phyloP scores from a whole-genome alignment of 2,888 invertebrate species.

The Hirtodrosophila confusa region DNA sequence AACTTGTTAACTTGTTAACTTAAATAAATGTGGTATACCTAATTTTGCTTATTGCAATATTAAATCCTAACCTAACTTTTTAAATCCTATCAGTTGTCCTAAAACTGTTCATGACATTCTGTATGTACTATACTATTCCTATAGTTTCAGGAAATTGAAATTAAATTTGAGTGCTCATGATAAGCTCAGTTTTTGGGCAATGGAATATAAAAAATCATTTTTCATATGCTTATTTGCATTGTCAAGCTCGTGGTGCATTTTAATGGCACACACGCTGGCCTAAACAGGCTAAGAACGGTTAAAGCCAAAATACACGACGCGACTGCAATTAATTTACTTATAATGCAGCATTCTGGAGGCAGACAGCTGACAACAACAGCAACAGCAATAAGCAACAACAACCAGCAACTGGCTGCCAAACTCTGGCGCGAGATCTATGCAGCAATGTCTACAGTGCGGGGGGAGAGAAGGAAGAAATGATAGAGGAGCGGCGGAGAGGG shows the following conservation, averaged over 20 bases:
- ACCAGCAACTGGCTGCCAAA: conserved; percentile 31
- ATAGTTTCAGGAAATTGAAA: too few species aligned
- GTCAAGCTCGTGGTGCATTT: conserved; percentile 72
- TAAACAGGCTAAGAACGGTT: conserved; percentile 61
- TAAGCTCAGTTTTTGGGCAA: too few species aligned
- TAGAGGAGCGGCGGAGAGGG: conserved; percentile 1
- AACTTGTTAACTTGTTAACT: too few species aligned
- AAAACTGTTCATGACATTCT: too few species aligned
- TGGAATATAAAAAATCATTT: neutral
- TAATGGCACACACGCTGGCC: conserved; percentile 66
- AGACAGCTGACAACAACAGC: conserved; percentile 40
- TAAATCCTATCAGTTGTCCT: too few species aligned
- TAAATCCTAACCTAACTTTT: too few species aligned
- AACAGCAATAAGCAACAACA: conserved; percentile 27
- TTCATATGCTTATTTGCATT: conserved; percentile 39
- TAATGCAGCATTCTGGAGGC: conserved; percentile 58
- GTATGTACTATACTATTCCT: too few species aligned
- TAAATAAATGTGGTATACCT: too few species aligned
- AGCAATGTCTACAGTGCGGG: conserved; percentile 26
- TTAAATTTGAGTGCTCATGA: too few species aligned
- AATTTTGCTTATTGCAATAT: too few species aligned
- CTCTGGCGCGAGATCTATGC: conserved; percentile 60
- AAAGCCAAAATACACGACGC: conserved; percentile 63
- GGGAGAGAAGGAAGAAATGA: neutral
- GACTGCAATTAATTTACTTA: conserved; percentile 75